Evolutionary conservation across 2,113 vertebrate genomes (phyloP).

Genomic region (Pangasianodon hypophthalmus): DNA sequence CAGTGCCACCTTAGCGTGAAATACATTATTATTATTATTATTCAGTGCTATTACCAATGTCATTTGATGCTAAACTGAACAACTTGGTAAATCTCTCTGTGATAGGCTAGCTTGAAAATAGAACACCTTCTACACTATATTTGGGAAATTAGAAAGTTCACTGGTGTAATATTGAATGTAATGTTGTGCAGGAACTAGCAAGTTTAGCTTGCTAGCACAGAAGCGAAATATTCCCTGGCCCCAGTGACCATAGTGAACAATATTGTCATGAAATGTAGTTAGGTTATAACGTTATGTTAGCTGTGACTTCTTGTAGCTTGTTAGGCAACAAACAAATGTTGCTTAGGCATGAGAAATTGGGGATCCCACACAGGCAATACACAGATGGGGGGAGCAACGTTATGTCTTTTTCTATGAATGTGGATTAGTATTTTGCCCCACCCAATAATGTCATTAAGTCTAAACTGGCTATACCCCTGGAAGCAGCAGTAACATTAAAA

Average conservation of each 20-base stretch:
- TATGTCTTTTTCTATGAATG: not conserved
- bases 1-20: too few species aligned
- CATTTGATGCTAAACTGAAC: not conserved
- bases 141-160: too few species aligned
- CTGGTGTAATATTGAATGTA: not conserved
- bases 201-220: too few species aligned
- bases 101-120: not conserved
- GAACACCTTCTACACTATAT: not conserved
- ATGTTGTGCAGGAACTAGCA: not conserved
- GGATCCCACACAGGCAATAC: not conserved
- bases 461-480: not conserved
- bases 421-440: not conserved
- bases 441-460: not conserved
- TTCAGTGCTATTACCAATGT: not conserved
- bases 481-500: not conserved
- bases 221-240: not conserved
- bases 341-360: not conserved
- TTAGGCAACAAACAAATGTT: not conserved
- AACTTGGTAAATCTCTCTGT: not conserved
- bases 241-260: not conserved
- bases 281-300: not conserved
- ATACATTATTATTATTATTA: not conserved
- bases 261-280: not conserved
- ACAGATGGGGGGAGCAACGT: too few species aligned
- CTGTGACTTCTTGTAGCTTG: not conserved